Conservation (phyloP, 2,797 vertebrate species). For the Lacerta viridis region DNA sequence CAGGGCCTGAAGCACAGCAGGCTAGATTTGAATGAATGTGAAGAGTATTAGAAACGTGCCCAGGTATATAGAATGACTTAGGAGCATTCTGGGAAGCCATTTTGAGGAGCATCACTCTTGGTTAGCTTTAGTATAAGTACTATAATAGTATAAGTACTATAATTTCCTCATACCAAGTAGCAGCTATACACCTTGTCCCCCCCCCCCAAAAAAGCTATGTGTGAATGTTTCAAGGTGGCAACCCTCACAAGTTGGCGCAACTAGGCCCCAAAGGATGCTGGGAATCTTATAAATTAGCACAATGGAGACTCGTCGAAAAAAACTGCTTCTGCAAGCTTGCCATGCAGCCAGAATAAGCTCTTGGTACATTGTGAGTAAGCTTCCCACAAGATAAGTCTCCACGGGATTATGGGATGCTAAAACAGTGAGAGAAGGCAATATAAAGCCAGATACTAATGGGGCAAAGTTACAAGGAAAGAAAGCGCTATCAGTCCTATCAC, state of each 20-base stretch:
- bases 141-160: not conserved
- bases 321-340: not conserved
- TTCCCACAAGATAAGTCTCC: not conserved
- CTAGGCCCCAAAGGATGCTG: not conserved
- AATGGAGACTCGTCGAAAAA: not conserved
- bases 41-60: not conserved
- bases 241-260: constrained; percentile 1
- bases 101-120: not conserved
- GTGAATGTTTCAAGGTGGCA: not conserved
- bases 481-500: not conserved
- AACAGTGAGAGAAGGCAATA: not conserved
- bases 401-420: not conserved
- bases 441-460: not conserved
- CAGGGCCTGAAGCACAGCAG: not conserved
- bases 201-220: not conserved
- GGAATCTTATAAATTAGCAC: not conserved
- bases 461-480: not conserved
- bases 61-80: not conserved
- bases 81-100: not conserved
- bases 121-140: not conserved
- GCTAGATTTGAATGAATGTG: not conserved
- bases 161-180: not conserved
- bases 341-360: not conserved
- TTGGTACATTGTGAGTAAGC: not conserved
- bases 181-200: not conserved